phyloP scores from a whole-genome alignment of 2,113 vertebrate species.

The Tretioscincus oriximinensis region DNA sequence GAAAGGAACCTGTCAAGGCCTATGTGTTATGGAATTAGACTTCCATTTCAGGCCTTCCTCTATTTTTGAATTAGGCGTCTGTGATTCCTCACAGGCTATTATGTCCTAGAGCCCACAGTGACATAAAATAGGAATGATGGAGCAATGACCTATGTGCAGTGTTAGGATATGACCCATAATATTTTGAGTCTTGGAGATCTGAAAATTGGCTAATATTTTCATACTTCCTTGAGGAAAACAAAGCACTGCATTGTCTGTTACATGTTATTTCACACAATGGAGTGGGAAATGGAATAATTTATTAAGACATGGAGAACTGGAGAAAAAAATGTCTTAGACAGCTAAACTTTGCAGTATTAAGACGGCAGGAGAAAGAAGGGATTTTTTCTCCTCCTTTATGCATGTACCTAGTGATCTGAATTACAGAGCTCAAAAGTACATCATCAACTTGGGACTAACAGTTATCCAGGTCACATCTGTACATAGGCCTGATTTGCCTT shows the following conservation, averaged over 20 bases:
- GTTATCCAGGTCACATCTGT: no score
- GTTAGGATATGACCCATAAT: slow-evolving; percentile 63
- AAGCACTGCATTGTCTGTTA: slow-evolving; percentile 44
- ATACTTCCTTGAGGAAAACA: slow-evolving; percentile 42
- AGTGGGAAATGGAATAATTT: slow-evolving; percentile 46
- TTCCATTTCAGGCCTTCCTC: slow-evolving; percentile 59
- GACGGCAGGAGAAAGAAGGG: not conserved
- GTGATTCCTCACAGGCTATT: slow-evolving; percentile 50
- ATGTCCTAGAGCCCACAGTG: slow-evolving; percentile 64
- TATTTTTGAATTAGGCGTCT: slow-evolving; percentile 58
- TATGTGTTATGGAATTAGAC: slow-evolving; percentile 61
- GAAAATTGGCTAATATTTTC: slow-evolving; percentile 60
- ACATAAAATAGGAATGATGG: slow-evolving; percentile 63
- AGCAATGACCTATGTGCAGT: slow-evolving; percentile 55
- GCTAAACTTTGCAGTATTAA: slow-evolving; percentile 62
- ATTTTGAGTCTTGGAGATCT: slow-evolving; percentile 55
- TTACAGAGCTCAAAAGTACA: no score
- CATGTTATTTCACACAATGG: slow-evolving; percentile 39
- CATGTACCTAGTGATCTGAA: no score
- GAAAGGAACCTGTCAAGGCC: slow-evolving; percentile 65
- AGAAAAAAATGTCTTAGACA: slow-evolving; percentile 2
- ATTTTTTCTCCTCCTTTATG: no score
- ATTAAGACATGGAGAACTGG: slow-evolving; percentile 31
- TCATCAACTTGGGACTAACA: no score
- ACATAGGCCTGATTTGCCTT: not conserved